Percentiles rank a stretch among this genome's conserved stretches.
Conservation (phyloP, 2,113 vertebrate species). For the Tetrax tetrax region DNA sequence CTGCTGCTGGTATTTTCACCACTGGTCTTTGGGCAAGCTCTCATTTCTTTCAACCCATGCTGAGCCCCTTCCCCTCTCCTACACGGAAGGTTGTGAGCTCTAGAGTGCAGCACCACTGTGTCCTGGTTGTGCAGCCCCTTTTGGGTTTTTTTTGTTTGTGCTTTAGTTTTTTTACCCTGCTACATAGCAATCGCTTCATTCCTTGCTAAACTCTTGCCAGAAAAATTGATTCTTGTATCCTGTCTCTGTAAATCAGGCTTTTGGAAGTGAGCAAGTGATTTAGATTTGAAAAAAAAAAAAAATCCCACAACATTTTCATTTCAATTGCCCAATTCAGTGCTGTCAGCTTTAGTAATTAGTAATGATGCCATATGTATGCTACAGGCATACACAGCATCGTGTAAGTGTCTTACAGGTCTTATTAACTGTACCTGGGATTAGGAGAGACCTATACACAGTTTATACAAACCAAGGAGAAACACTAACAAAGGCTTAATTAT, state of each 20-base stretch:
- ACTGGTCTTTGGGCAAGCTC: too few species aligned
- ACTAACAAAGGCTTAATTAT: background rate
- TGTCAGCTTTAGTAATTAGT: background rate
- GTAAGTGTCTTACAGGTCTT: background rate
- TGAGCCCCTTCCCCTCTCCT: background rate
- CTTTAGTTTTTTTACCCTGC: background rate
- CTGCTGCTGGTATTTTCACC: background rate
- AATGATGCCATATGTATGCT: too few species aligned
- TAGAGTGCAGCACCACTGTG: fast-evolving
- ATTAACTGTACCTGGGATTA: background rate
- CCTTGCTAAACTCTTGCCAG: background rate
- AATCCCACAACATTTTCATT: background rate
- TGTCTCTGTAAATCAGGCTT: background rate
- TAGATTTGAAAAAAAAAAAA: background rate
- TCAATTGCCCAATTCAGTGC: background rate
- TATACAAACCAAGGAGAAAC: background rate
- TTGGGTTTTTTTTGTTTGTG: background rate
- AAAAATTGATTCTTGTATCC: background rate
- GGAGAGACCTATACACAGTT: background rate
- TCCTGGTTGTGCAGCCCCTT: background rate
- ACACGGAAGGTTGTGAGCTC: background rate
- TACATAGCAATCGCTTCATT: background rate
- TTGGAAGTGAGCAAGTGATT: background rate
- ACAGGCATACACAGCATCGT: background rate
- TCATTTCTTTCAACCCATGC: background rate